Percentiles rank a stretch among this genome's conserved stretches.
These are phyloP conservation scores for Theodoxus fluviatilis DNA, from an alignment of 2,888 invertebrate genomes.

Conservation along the genomic window DNA sequence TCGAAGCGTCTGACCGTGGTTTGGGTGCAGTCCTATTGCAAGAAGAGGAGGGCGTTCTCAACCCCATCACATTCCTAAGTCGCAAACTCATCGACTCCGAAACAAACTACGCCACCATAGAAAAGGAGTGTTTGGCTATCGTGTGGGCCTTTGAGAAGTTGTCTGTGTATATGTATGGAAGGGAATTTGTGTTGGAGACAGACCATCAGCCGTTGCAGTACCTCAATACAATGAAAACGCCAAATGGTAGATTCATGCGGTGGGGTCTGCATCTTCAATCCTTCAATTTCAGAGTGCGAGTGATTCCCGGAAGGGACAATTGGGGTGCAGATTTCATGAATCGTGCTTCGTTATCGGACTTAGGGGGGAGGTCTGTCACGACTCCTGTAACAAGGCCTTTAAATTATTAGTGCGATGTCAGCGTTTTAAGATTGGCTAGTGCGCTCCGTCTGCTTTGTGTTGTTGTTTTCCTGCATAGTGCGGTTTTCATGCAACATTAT, in stretches of 20 bases:
- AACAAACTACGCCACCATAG: neutral
- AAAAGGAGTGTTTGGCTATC: neutral
- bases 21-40: neutral
- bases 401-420: too few relatives aligned
- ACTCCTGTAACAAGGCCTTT: too few relatives aligned
- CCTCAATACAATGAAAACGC: neutral
- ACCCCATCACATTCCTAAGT: neutral
- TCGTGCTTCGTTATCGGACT: too few relatives aligned
- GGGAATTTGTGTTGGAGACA: neutral
- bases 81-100: neutral
- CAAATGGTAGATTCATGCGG: neutral
- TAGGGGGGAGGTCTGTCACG: too few relatives aligned
- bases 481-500: too few relatives aligned
- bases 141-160: neutral
- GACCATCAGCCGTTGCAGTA: neutral
- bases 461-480: too few relatives aligned
- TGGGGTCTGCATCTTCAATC: neutral
- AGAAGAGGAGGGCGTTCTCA: neutral
- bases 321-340: neutral
- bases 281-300: neutral
- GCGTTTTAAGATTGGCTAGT: too few relatives aligned
- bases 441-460: too few relatives aligned
- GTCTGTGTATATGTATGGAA: neutral
- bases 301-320: neutral
- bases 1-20: neutral